Percentiles rank a stretch among this genome's conserved stretches.
Conservation (phyloP, 2,888 invertebrate species). For the Caenorhabditis angaria region DNA sequence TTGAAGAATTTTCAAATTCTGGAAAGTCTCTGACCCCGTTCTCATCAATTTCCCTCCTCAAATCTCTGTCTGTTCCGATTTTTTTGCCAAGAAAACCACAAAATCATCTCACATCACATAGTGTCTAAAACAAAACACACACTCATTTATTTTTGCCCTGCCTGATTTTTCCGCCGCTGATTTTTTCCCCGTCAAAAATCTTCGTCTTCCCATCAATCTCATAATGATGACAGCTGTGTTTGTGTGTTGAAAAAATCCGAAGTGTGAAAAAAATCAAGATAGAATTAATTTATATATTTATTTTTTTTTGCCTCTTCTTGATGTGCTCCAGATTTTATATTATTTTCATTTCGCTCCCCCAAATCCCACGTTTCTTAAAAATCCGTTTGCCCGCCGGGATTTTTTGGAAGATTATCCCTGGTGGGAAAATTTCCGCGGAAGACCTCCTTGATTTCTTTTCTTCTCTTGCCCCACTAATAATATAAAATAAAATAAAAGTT, state of each 20-base stretch:
- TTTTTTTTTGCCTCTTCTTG: not conserved
- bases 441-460: not conserved
- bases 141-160: no score
- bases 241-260: not conserved
- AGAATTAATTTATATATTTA: not conserved
- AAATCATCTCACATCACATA: no score
- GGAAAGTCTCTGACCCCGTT: no score
- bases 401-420: not conserved
- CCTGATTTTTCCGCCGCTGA: no score
- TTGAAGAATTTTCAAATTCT: no score
- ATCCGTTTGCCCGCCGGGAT: not conserved
- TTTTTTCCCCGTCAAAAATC: no score
- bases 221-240: slow-evolving; percentile 2
- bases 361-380: not conserved
- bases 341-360: not conserved
- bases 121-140: no score
- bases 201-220: not conserved
- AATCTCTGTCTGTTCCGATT: no score
- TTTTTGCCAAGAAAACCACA: no score
- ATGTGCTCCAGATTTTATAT: no score
- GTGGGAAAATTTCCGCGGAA: not conserved
- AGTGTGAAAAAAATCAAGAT: not conserved
- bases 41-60: no score
- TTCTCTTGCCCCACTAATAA: not conserved
- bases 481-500: no score